A percentile compares a stretch with the other conserved stretches of the same genome.
phyloP scores from a whole-genome alignment of 1,140 invertebrate genomes.

The Tribolium madens region DNA sequence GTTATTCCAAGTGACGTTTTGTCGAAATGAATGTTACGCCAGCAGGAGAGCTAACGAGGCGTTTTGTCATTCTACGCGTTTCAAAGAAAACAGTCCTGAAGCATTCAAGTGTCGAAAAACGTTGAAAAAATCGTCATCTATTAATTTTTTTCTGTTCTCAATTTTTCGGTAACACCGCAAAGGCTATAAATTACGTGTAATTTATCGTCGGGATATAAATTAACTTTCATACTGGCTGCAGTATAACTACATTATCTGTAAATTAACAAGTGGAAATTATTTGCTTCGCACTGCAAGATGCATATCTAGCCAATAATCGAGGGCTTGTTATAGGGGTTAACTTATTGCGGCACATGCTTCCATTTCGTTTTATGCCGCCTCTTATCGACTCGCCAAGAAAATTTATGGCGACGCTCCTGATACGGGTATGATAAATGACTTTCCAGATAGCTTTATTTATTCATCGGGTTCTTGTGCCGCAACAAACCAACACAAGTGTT shows the following conservation, averaged over 20 bases:
- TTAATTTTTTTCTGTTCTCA: constrained; percentile 2
- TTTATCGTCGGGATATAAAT: constrained; percentile 27
- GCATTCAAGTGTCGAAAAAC: constrained; percentile 2
- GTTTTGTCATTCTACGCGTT: constrained; percentile 20
- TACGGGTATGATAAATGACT: constrained; percentile 65
- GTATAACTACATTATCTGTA: constrained; percentile 41
- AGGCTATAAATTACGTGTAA: constrained; percentile 32
- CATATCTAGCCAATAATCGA: constrained; percentile 51
- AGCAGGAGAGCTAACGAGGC: constrained; percentile 40
- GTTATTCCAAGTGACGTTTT: constrained; percentile 42
- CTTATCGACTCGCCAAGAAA: constrained; percentile 61
- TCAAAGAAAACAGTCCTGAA: constrained; percentile 6
- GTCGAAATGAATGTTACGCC: constrained; percentile 43
- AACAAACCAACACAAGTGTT: constrained; percentile 53
- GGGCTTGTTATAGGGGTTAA: constrained; percentile 58
- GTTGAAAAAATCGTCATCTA: background rate
- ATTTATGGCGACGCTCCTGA: constrained; percentile 61
- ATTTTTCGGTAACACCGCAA: constrained; percentile 22
- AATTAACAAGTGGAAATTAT: constrained; percentile 45
- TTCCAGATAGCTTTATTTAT: constrained; percentile 67
- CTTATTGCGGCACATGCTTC: constrained; percentile 60
- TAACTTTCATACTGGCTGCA: constrained; percentile 34
- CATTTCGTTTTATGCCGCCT: constrained; percentile 60
- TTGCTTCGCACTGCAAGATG: constrained; percentile 47
- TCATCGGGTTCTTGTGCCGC: constrained; percentile 63